Conservation (phyloP, 2,888 invertebrate genomes). For the Meteorus cinctellus region DNA sequence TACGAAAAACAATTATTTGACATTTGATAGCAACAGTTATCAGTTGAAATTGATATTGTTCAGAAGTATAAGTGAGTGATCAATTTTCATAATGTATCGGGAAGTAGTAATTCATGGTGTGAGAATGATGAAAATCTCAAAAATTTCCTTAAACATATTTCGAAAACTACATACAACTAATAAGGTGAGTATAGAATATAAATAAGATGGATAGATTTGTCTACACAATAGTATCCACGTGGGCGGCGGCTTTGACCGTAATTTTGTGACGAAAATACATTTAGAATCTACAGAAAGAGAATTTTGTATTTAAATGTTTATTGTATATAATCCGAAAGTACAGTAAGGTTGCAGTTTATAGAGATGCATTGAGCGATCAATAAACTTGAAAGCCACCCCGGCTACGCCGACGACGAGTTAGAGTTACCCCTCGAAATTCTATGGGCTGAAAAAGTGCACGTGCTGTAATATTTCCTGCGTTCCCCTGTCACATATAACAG, state of each 20-base stretch:
- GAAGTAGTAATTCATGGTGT: constrained; percentile 50
- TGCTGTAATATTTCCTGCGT: background rate
- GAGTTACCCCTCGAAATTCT: constrained; percentile 28
- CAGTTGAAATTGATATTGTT: constrained; percentile 12
- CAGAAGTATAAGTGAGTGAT: background rate
- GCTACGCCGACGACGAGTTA: constrained; percentile 24
- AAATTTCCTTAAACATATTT: constrained; percentile 54
- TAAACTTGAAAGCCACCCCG: constrained; percentile 49
- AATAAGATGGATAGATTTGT: constrained; percentile 26
- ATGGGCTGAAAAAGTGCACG: constrained; percentile 2
- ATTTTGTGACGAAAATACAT: constrained; percentile 57
- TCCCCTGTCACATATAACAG: too few species aligned
- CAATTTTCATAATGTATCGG: constrained; percentile 51
- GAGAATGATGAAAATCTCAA: constrained; percentile 58
- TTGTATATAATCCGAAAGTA: too few species aligned
- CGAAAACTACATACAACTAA: constrained; percentile 58
- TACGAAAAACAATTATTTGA: background rate
- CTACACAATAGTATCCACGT: constrained; percentile 37
- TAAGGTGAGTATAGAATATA: constrained; percentile 53
- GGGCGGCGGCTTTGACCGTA: constrained; percentile 56
- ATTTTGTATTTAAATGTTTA: background rate
- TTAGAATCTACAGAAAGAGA: background rate
- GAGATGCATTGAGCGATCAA: constrained; percentile 52
- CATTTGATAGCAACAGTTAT: background rate
- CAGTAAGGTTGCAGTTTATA: constrained; percentile 45